phyloP scores from a whole-genome alignment of 2,113 vertebrate genomes.

The Peromyscus californicus region DNA sequence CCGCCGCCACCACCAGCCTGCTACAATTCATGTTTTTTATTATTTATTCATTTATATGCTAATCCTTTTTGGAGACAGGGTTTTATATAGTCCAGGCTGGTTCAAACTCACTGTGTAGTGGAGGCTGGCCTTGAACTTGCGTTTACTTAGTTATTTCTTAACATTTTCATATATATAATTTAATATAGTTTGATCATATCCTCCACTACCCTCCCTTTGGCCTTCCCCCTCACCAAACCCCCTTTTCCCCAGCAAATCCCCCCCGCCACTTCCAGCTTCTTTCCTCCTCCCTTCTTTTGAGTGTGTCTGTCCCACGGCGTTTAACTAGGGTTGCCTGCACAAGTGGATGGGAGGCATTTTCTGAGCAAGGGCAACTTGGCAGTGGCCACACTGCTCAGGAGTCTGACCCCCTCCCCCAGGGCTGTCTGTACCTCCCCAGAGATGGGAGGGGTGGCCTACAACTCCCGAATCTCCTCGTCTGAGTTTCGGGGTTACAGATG shows the following conservation, averaged over 20 bases:
- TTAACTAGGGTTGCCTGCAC: not conserved
- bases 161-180: not conserved
- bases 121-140: not conserved
- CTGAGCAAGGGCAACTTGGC: not conserved
- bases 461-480: not conserved
- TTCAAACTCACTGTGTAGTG: not conserved
- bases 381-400: not conserved
- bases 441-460: not conserved
- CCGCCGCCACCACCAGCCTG: not conserved
- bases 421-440: not conserved
- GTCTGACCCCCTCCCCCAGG: not conserved
- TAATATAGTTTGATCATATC: not conserved
- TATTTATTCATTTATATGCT: not conserved
- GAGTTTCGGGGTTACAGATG: not conserved
- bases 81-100: not conserved
- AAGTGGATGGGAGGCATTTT: not conserved
- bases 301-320: not conserved
- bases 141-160: not conserved
- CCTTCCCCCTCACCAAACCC: not conserved
- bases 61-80: not conserved
- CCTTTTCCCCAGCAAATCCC: too few relatives aligned
- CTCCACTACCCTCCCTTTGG: not conserved
- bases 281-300: not conserved
- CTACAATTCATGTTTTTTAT: constrained; percentile 16
- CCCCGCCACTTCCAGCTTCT: not conserved